phyloP scores from a whole-genome alignment of 2,113 vertebrate species.

The Brachionichthys hirsutus region DNA sequence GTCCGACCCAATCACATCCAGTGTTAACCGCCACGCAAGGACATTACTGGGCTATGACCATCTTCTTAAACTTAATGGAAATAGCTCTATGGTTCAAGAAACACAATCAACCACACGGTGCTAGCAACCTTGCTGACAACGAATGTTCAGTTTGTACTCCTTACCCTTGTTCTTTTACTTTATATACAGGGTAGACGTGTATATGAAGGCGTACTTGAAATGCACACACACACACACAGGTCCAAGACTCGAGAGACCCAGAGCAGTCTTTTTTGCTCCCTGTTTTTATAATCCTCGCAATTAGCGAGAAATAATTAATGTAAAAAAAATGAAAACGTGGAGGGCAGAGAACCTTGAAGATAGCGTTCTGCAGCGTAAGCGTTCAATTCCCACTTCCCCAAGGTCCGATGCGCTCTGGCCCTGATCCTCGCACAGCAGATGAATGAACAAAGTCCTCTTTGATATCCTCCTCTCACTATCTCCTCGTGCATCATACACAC shows the following conservation, averaged over 20 bases:
- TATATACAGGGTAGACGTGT: slow-evolving; percentile 15
- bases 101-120: slow-evolving; percentile 45
- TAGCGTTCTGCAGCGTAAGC: slow-evolving; percentile 74
- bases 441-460: slow-evolving; percentile 61
- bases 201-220: slow-evolving; percentile 8
- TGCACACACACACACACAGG: slow-evolving; percentile 16
- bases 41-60: slow-evolving; percentile 40
- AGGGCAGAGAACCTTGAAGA: slow-evolving; percentile 71
- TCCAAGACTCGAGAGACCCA: slow-evolving; percentile 56
- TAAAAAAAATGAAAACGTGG: slow-evolving; percentile 70
- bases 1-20: slow-evolving; percentile 37
- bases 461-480: slow-evolving; percentile 43
- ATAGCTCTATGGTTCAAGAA: slow-evolving; percentile 58
- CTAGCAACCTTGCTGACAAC: slow-evolving; percentile 55
- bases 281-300: slow-evolving; percentile 73
- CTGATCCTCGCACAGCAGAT: slow-evolving; percentile 60
- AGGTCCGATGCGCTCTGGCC: slow-evolving; percentile 63
- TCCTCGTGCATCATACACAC: slow-evolving; percentile 9
- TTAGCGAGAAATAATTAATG: slow-evolving; percentile 77
- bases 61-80: slow-evolving; percentile 58
- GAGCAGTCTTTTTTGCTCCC: slow-evolving; percentile 48
- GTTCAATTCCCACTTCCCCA: slow-evolving; percentile 66
- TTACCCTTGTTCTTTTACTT: slow-evolving; percentile 37
- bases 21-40: slow-evolving; percentile 44
- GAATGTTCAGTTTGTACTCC: slow-evolving; percentile 50